phyloP scores from a whole-genome alignment of 2,113 vertebrate species.

The Xiphophorus maculatus region DNA sequence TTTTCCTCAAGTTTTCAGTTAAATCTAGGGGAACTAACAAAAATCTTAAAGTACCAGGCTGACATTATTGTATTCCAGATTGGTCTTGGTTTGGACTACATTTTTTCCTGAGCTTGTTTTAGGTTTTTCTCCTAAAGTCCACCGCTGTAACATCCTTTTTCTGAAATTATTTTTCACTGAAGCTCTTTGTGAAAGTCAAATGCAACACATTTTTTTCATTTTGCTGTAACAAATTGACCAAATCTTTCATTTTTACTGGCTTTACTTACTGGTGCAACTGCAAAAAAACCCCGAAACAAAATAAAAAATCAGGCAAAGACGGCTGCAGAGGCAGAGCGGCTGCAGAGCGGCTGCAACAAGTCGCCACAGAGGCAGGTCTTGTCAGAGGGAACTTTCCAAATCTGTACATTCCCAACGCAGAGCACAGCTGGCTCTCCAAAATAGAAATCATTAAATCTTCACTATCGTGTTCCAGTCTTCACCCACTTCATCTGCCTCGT shows the following conservation, averaged over 20 bases:
- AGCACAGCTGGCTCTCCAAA: slow-evolving; percentile 70
- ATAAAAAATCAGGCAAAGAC: slow-evolving; percentile 1
- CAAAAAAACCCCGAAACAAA: neutral
- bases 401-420: slow-evolving; percentile 49
- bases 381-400: slow-evolving; percentile 50
- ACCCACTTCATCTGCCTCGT: slow-evolving; percentile 14
- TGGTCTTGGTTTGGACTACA: neutral
- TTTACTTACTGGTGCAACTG: neutral
- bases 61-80: too few species aligned
- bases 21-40: neutral
- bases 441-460: slow-evolving; percentile 69
- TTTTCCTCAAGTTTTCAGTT: neutral
- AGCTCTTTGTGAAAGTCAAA: neutral
- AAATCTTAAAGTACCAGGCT: neutral
- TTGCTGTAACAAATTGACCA: neutral
- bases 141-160: too few species aligned
- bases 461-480: slow-evolving; percentile 45
- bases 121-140: too few species aligned
- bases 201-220: neutral
- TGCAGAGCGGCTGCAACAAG: slow-evolving; percentile 28
- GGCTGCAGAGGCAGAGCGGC: slow-evolving; percentile 30
- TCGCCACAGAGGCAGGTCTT: slow-evolving; percentile 8
- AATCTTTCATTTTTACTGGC: neutral
- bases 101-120: neutral
- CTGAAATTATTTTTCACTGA: neutral